Percentiles rank a stretch among this genome's conserved stretches.
phyloP scores from a whole-genome alignment of 1,140 invertebrate species.

The Nylanderia fulva region DNA sequence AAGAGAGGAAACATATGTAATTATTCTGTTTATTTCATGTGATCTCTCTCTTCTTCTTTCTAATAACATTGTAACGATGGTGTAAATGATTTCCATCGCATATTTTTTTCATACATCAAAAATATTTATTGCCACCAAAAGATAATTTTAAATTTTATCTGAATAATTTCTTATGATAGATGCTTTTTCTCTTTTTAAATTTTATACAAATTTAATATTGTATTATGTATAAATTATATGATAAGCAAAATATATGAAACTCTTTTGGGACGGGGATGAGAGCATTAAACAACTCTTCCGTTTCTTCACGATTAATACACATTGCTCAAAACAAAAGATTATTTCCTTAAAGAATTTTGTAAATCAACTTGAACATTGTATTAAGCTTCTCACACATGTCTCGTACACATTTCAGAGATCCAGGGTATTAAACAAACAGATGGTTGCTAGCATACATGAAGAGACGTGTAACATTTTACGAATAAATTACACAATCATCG shows the following conservation, averaged over 20 bases:
- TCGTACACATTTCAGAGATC: slow-evolving; percentile 7
- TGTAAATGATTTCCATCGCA: too few species aligned
- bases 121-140: background rate
- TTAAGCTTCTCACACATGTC: background rate
- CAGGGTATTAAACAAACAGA: slow-evolving; percentile 48
- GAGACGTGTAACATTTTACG: slow-evolving; percentile 4
- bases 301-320: background rate
- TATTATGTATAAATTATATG: background rate
- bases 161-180: background rate
- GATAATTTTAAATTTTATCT: background rate
- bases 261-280: background rate
- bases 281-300: background rate
- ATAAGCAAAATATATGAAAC: background rate
- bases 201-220: background rate
- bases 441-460: slow-evolving; percentile 9
- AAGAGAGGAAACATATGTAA: slow-evolving; percentile 5
- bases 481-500: slow-evolving; percentile 51
- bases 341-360: background rate
- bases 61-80: too few species aligned
- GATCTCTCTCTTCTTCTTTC: too few species aligned
- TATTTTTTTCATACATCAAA: background rate
- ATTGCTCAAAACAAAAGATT: background rate
- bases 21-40: slow-evolving; percentile 4
- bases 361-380: background rate
- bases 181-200: background rate